phyloP scores from a whole-genome alignment of 2,113 vertebrate genomes.

The Nothocercus julius region DNA sequence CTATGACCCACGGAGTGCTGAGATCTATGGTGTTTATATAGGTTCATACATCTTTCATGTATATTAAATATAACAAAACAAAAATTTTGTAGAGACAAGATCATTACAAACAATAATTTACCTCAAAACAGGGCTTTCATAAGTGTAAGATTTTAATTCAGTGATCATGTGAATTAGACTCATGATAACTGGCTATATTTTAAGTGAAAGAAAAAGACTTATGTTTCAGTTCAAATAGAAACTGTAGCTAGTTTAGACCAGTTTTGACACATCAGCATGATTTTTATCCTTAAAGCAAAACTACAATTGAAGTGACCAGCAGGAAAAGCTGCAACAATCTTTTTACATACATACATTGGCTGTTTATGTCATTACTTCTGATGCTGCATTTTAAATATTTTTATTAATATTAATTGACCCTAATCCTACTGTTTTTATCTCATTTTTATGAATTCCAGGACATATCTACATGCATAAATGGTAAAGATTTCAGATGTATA shows the following conservation, averaged over 20 bases:
- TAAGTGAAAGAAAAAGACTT: background rate
- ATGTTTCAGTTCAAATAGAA: background rate
- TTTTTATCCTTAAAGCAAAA: background rate
- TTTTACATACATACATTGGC: background rate
- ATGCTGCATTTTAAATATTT: background rate
- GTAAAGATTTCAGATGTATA: background rate
- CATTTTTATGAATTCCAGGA: background rate
- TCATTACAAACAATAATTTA: background rate
- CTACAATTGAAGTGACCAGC: background rate
- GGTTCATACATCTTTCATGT: background rate
- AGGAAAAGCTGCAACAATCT: background rate
- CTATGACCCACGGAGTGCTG: background rate
- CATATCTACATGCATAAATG: background rate
- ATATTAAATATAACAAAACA: background rate
- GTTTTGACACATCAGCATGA: rapidly evolving
- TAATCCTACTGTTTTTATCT: background rate
- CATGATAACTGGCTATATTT: background rate
- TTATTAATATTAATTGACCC: background rate
- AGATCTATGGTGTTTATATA: background rate
- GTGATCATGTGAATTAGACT: background rate
- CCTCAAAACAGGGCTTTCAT: background rate
- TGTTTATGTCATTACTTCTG: background rate
- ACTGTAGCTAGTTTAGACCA: background rate
- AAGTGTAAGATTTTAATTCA: background rate
- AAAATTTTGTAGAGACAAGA: background rate